Evolutionary conservation across 2,888 invertebrate genomes (phyloP), one percentile per base, ranked within the genome.

Genomic region (Eupithecia inturbata): DNA sequence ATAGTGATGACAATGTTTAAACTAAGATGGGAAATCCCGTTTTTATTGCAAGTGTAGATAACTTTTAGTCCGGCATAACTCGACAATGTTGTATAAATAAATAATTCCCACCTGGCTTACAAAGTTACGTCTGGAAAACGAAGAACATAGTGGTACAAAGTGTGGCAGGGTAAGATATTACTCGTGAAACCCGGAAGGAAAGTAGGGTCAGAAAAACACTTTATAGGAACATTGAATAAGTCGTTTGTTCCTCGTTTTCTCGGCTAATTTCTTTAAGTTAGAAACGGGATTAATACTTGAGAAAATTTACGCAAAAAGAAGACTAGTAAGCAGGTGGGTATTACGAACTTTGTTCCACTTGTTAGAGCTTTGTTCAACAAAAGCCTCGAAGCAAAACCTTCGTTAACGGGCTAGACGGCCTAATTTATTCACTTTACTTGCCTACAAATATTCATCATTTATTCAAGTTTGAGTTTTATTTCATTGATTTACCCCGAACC

Each of bases 51-150:
- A 57, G 57, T 26, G 12, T 26, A 26, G 57, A 26, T 57, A 26
- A 26, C 22, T 57, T 57, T 57, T 57, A 53, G 53, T 26, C 22
- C 67, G 49, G 45, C 49, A n/a, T 67, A 70, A 53, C 71, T 68
- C 57, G 45, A 67, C 74, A 68, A 69, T 64, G 69, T 60, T 14
- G 57, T 69, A 74, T 76, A 64, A 77, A 77, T 78, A 77, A 78
- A 76, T 73, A 72, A 78, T 73, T 73, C 57, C 39, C 67, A 77
- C 77, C 74, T 68, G 72, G 71, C 73, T 73, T 64, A 66, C 68
- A 53, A 66, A 75, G 70, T 77, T 69, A 57, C 39, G 67, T 60
- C 67, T 26, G 62, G 39, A 41, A 31, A 53, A 71, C 62, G 19
- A 71, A 68, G 49, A 75, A 75, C 73, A 78, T 78, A 78, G 73